Conservation (phyloP, 2,797 vertebrate species). For the Ispidina lecontei region DNA sequence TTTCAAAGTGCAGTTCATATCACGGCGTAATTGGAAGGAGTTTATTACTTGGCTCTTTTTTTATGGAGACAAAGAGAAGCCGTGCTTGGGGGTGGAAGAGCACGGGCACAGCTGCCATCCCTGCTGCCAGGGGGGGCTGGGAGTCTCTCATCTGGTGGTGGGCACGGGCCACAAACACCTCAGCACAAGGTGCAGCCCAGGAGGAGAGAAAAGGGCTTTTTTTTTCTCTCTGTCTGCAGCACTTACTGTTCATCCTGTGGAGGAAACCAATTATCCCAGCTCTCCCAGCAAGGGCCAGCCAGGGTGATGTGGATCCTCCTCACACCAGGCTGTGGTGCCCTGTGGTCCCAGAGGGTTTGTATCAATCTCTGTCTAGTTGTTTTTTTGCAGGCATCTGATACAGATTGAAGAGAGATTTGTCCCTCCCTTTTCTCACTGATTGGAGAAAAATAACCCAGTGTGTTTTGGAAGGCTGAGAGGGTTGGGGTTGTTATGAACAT, state of each 20-base stretch:
- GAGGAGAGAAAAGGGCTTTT: not conserved
- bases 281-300: not conserved
- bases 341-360: fast-evolving
- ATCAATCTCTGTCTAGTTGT: not conserved
- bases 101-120: not conserved
- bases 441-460: not conserved
- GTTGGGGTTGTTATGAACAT: not conserved
- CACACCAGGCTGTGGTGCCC: not conserved
- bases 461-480: not conserved
- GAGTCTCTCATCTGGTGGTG: not conserved
- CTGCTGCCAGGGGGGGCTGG: not conserved
- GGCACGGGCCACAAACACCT: not conserved
- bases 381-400: not conserved
- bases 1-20: conserved; percentile 37
- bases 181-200: fast-evolving
- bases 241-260: not conserved
- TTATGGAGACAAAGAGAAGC: not conserved
- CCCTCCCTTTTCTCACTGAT: not conserved
- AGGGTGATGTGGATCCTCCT: not conserved
- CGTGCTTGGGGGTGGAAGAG: not conserved
- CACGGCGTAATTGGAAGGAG: conserved; percentile 35
- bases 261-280: not conserved
- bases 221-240: not conserved
- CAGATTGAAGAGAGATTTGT: not conserved
- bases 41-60: not conserved